Percentiles rank a stretch among this genome's conserved stretches.
Evolutionary conservation across 1,140 invertebrate species (phyloP).

Genomic region (Drosophila kohkoa): DNA sequence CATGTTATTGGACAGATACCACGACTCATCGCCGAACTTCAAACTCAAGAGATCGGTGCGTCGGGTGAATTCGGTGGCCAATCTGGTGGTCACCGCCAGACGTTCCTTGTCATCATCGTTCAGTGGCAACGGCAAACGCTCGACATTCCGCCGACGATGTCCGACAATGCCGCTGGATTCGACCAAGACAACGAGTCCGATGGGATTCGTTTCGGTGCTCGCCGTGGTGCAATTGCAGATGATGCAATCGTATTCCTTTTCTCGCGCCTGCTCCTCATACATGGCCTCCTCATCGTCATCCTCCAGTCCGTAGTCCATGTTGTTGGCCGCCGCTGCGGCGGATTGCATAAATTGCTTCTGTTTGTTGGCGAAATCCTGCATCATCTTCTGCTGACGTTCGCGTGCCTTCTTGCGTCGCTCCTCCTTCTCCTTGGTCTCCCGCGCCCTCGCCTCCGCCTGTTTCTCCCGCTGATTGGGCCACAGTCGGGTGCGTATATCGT

Average conservation of each 20-base stretch:
- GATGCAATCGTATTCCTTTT: conserved; percentile 96
- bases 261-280: conserved; percentile 87
- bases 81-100: conserved; percentile 58
- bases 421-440: conserved; percentile 91
- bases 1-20: conserved; percentile 93
- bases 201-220: conserved; percentile 93
- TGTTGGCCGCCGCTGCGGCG: conserved; percentile 89
- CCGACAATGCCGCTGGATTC: conserved; percentile 82
- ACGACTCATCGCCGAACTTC: conserved; percentile 87
- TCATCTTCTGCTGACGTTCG: conserved; percentile 95
- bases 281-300: conserved; percentile 88
- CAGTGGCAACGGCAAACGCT: conserved; percentile 72
- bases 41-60: conserved; percentile 74
- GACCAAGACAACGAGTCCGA: conserved; percentile 95
- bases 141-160: conserved; percentile 80
- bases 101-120: conserved; percentile 70
- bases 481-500: conserved; percentile 88
- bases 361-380: conserved; percentile 96
- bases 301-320: conserved; percentile 85
- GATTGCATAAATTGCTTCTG: conserved; percentile 97
- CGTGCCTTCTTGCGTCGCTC: conserved; percentile 93
- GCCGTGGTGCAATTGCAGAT: conserved; percentile 97
- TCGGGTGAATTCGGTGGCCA: conserved; percentile 72
- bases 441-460: conserved; percentile 90
- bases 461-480: conserved; percentile 92